These are phyloP conservation scores for Sorex maritimensis DNA, from an alignment of 2,797 vertebrate species.

Conservation along the genomic window DNA sequence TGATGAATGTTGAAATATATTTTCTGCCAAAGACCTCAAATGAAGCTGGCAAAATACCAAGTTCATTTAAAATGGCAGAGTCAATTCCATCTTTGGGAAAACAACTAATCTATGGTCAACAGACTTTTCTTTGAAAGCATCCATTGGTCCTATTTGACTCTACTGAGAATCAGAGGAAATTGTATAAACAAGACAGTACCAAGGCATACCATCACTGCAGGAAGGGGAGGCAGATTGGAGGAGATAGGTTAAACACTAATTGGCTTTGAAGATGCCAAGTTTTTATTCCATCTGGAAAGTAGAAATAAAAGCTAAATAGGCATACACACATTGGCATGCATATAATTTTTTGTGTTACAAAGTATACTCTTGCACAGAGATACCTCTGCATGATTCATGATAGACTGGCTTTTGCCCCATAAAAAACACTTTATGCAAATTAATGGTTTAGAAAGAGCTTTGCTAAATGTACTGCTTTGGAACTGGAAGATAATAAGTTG, in stretches of 20 bases:
- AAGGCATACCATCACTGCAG: background rate
- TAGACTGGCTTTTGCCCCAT: too few relatives aligned
- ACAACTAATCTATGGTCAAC: background rate
- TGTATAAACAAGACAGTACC: background rate
- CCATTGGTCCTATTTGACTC: background rate
- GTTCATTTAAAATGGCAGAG: background rate
- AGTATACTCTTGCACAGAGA: background rate
- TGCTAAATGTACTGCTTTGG: too few relatives aligned
- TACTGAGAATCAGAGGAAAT: background rate
- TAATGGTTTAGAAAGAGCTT: background rate
- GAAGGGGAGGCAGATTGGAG: background rate
- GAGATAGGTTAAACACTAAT: background rate
- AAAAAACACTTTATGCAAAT: constrained; percentile 15
- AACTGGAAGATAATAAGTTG: too few relatives aligned
- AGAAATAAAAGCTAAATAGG: constrained; percentile 29
- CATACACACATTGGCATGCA: background rate
- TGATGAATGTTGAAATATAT: constrained; percentile 17
- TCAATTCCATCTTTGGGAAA: background rate
- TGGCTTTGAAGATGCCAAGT: background rate
- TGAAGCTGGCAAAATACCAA: background rate
- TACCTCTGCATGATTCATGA: background rate
- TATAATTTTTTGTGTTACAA: background rate
- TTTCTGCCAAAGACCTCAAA: too few relatives aligned
- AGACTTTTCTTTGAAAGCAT: background rate
- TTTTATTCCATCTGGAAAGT: background rate